These are phyloP conservation scores for Meles meles DNA, from an alignment of 2,113 vertebrate species.

Conservation along the genomic window DNA sequence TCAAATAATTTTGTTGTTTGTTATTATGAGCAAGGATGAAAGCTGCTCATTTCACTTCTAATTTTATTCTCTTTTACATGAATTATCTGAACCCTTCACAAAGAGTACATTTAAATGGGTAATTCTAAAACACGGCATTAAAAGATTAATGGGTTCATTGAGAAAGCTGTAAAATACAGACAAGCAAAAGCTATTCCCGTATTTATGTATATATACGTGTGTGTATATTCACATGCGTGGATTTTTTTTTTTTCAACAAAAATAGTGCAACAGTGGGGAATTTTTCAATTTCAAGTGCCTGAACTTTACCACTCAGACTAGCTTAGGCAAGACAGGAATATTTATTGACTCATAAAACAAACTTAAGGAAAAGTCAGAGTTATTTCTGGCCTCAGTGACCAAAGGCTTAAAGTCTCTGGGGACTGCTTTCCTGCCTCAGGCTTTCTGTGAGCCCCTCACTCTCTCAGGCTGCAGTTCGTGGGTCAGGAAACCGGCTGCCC, in stretches of 20 bases:
- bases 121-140: background rate
- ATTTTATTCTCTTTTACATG: background rate
- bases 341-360: slow-evolving; percentile 11
- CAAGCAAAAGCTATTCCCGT: background rate
- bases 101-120: background rate
- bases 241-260: background rate
- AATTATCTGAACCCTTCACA: background rate
- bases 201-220: background rate
- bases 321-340: background rate
- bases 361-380: background rate
- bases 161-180: background rate
- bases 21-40: background rate
- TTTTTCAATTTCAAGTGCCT: background rate
- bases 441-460: background rate
- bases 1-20: background rate
- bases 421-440: background rate
- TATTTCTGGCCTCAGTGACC: background rate
- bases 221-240: background rate
- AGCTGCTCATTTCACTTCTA: background rate
- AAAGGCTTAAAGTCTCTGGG: background rate
- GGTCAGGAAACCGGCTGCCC: background rate
- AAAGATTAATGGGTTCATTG: background rate
- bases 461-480: background rate
- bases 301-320: background rate
- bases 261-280: background rate